A percentile compares a stretch with the other conserved stretches of the same genome.
Evolutionary conservation across 2,113 vertebrate species (phyloP).

Genomic region (Brachypteracias leptosomus): DNA sequence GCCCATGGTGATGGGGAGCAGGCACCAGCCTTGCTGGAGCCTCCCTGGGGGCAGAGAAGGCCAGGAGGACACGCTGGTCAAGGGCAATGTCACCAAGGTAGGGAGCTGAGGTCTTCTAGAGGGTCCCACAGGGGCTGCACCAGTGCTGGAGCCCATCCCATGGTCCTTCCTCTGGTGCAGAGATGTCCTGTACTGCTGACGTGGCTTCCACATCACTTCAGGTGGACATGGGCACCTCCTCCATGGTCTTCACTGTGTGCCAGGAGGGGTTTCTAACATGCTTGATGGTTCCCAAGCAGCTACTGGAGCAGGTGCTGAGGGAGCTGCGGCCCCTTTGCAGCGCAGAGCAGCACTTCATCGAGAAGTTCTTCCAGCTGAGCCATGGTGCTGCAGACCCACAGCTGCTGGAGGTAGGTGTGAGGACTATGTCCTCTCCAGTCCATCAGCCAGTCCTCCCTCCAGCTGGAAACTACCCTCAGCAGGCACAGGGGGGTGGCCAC

Average conservation of each 20-base stretch:
- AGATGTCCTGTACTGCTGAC: background rate
- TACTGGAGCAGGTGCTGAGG: conserved; percentile 41
- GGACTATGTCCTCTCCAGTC: background rate
- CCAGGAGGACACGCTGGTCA: background rate
- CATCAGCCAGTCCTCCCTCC: background rate
- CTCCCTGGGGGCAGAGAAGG: background rate
- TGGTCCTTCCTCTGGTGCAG: background rate
- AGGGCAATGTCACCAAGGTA: background rate
- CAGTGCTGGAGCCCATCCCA: background rate
- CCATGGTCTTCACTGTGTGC: accelerated
- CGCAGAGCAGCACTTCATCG: conserved; percentile 33
- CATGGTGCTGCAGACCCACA: background rate
- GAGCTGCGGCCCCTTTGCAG: conserved; percentile 36
- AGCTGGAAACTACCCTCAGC: background rate
- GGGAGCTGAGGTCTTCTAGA: background rate
- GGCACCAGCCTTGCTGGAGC: background rate
- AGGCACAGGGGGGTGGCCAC: background rate
- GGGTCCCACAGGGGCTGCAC: background rate
- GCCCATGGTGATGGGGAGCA: accelerated
- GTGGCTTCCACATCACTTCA: background rate
- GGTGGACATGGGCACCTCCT: background rate
- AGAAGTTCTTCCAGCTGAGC: conserved; percentile 42
- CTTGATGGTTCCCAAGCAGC: background rate
- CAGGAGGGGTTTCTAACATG: background rate
- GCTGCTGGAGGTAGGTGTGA: background rate